Evolutionary conservation across 2,113 vertebrate species (phyloP).

Genomic region (Eulemur rufifrons): DNA sequence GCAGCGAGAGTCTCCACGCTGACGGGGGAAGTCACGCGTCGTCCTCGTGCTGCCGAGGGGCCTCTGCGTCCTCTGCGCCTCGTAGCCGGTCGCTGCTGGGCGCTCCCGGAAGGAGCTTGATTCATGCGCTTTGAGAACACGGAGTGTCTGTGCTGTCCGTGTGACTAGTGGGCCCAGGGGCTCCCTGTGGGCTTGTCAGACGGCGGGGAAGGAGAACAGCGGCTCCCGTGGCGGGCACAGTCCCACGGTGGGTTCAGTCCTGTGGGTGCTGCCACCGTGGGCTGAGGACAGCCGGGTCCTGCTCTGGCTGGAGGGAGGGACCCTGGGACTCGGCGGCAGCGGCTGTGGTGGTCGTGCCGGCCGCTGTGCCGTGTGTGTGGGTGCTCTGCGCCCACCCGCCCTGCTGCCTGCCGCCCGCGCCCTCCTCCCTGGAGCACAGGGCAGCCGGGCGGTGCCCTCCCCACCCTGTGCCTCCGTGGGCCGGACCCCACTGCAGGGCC

Average conservation of each 20-base stretch:
- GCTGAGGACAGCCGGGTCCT: not conserved
- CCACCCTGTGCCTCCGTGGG: not conserved
- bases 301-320: not conserved
- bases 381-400: rapidly evolving
- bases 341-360: not conserved
- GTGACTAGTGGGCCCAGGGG: not conserved
- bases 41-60: not conserved
- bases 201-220: not conserved
- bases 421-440: not conserved
- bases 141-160: not conserved
- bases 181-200: not conserved
- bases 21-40: not conserved
- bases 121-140: not conserved
- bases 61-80: too few relatives aligned
- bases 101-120: not conserved
- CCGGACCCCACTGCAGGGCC: too few relatives aligned
- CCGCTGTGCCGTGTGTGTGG: too few relatives aligned
- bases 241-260: not conserved
- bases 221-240: not conserved
- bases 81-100: not conserved
- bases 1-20: not conserved
- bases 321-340: not conserved
- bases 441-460: not conserved
- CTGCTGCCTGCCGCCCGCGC: not conserved
- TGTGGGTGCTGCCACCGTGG: not conserved